A percentile compares a stretch with the other conserved stretches of the same genome.
These are phyloP conservation scores for Falco biarmicus DNA, from an alignment of 2,797 vertebrate genomes.

Conservation along the genomic window DNA sequence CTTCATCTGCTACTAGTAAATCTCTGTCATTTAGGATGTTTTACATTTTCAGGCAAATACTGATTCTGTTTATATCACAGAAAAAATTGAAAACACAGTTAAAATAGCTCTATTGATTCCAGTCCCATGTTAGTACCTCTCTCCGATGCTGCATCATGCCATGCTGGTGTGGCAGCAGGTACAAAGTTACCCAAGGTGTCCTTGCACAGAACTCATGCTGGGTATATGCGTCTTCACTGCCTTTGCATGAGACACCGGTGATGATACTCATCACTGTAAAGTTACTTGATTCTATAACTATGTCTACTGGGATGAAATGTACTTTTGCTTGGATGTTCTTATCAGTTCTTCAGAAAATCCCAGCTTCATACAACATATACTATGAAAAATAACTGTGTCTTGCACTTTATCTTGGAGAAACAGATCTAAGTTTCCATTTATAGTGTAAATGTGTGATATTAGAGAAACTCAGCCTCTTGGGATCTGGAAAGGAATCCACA, in stretches of 20 bases:
- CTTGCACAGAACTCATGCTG: background rate
- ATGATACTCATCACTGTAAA: background rate
- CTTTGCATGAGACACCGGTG: background rate
- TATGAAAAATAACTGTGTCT: background rate
- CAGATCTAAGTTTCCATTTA: background rate
- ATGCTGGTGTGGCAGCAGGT: background rate
- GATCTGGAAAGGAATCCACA: background rate
- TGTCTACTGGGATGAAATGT: background rate
- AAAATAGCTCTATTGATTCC: background rate
- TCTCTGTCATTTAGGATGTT: background rate
- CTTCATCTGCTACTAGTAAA: background rate
- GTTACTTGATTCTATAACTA: background rate
- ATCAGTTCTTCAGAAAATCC: background rate
- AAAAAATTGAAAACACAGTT: background rate
- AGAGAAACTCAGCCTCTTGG: background rate
- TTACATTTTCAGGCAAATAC: background rate
- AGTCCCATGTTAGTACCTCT: background rate
- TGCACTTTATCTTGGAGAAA: background rate
- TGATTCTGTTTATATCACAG: background rate
- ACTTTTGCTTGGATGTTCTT: background rate
- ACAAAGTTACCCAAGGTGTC: background rate
- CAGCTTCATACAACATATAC: background rate
- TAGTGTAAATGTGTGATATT: background rate
- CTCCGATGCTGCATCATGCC: background rate
- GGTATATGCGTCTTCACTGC: background rate